phyloP scores from a whole-genome alignment of 2,888 invertebrate species.

The Crocallis elinguaria region DNA sequence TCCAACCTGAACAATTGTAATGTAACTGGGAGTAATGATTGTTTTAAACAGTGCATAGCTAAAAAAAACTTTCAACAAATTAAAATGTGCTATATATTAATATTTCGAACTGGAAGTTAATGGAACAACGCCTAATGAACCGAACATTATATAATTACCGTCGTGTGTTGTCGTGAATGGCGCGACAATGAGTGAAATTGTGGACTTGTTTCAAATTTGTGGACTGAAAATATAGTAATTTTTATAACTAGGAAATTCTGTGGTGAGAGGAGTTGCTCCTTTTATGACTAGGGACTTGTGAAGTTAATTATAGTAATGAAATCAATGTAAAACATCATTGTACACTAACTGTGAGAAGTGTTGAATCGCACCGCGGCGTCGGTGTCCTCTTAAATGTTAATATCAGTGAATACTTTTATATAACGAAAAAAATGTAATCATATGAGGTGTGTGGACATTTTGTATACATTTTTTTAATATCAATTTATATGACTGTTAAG shows the following conservation, averaged over 20 bases:
- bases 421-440: constrained; percentile 75
- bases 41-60: constrained; percentile 83
- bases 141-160: constrained; percentile 74
- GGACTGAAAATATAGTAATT: constrained; percentile 82
- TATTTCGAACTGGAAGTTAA: constrained; percentile 80
- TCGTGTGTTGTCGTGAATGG: constrained; percentile 57
- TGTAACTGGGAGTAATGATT: constrained; percentile 78
- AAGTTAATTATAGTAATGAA: constrained; percentile 57
- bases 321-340: constrained; percentile 59
- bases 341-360: constrained; percentile 69
- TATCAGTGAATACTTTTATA: constrained; percentile 77
- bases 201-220: constrained; percentile 84
- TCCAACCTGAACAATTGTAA: constrained; percentile 76
- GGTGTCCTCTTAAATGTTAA: constrained; percentile 61
- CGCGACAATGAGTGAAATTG: constrained; percentile 72
- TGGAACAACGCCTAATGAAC: constrained; percentile 81
- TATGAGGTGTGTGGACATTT: constrained; percentile 79
- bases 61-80: constrained; percentile 81
- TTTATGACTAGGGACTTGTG: constrained; percentile 71
- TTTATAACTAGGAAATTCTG: constrained; percentile 82
- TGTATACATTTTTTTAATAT: constrained; percentile 79
- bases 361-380: constrained; percentile 58
- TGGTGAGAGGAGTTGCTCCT: constrained; percentile 83
- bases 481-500: constrained; percentile 66
- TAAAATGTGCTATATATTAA: constrained; percentile 77